A percentile compares a stretch with the other conserved stretches of the same genome.
These are phyloP conservation scores for Melieria omissa DNA, from an alignment of 2,888 invertebrate species.

Conservation along the genomic window DNA sequence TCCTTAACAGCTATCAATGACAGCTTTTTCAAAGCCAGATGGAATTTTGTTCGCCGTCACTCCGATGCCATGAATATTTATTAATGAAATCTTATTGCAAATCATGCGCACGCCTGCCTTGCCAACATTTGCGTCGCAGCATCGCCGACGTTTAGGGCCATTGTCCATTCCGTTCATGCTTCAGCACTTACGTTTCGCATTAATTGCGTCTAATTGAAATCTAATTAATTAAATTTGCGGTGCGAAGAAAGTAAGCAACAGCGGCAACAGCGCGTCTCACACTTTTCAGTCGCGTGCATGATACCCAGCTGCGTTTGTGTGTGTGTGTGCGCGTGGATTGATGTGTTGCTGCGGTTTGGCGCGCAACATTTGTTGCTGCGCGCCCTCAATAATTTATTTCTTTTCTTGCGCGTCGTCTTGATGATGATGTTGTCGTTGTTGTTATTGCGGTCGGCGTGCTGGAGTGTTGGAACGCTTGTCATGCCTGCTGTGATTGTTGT, in stretches of 20 bases:
- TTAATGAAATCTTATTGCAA: too few relatives aligned
- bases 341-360: not conserved
- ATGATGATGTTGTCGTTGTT: not conserved
- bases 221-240: slow-evolving; percentile 11
- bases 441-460: not conserved
- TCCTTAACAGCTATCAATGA: too few relatives aligned
- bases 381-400: not conserved
- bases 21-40: too few relatives aligned
- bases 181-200: slow-evolving; percentile 8
- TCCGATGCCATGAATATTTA: too few relatives aligned
- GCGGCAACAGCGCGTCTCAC: too few relatives aligned
- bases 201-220: slow-evolving; percentile 8
- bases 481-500: not conserved
- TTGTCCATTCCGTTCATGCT: not conserved
- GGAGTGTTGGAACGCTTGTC: too few relatives aligned
- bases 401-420: not conserved
- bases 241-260: not conserved
- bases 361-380: not conserved
- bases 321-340: not conserved
- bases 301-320: not conserved
- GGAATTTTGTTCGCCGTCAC: too few relatives aligned
- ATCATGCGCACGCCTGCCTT: too few relatives aligned
- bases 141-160: too few relatives aligned
- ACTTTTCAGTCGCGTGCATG: too few relatives aligned
- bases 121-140: too few relatives aligned